Evolutionary conservation across 2,797 vertebrate species (phyloP).

Genomic region (Mormyrops attenuatus): DNA sequence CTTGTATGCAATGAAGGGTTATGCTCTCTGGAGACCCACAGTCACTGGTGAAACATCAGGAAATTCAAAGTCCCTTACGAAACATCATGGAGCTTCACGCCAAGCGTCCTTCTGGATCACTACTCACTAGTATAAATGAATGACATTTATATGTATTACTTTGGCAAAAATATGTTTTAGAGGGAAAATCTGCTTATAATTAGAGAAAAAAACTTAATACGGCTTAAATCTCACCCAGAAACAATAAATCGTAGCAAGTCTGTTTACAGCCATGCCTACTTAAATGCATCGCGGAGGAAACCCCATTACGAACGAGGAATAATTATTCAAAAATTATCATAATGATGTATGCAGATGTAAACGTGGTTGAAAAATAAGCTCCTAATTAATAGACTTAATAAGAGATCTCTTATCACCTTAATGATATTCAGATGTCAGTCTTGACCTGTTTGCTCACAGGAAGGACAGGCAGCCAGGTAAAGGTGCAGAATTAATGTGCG

Average conservation of each 20-base stretch:
- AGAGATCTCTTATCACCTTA: slow-evolving; percentile 11
- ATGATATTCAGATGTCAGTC: slow-evolving; percentile 22
- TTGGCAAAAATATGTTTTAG: neutral
- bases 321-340: slow-evolving; percentile 6
- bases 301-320: neutral
- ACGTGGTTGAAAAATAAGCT: slow-evolving; percentile 1
- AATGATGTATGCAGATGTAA: slow-evolving; percentile 16
- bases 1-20: neutral
- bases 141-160: neutral
- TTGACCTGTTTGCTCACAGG: slow-evolving; percentile 20
- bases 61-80: neutral
- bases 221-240: neutral
- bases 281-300: neutral
- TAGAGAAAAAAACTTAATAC: neutral
- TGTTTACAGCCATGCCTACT: neutral
- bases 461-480: neutral
- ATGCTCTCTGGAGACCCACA: neutral
- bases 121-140: neutral
- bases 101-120: neutral
- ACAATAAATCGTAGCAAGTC: neutral
- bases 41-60: neutral
- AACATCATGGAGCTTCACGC: neutral
- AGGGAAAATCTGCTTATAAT: neutral
- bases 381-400: slow-evolving; percentile 16
- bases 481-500: slow-evolving; percentile 17